Evolutionary conservation across 2,797 vertebrate genomes (phyloP).

Genomic region (Tenualosa thibaudeaui): DNA sequence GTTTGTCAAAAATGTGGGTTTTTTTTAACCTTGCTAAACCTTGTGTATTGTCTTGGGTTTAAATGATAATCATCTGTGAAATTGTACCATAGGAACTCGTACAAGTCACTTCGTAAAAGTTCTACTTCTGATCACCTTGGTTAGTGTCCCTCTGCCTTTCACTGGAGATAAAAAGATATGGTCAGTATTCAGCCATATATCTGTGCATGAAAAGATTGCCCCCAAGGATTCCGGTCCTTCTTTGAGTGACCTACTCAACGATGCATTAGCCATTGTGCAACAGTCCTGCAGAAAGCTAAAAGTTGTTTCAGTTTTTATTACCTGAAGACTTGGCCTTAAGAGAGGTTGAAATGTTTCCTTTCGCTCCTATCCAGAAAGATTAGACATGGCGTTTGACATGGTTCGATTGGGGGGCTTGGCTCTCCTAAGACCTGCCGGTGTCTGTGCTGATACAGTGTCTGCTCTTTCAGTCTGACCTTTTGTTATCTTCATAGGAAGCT

Average conservation of each 20-base stretch:
- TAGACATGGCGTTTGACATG: slow-evolving; percentile 48
- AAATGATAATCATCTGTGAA: neutral
- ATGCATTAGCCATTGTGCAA: slow-evolving; percentile 41
- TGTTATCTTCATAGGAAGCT: slow-evolving; percentile 50
- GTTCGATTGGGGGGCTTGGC: slow-evolving; percentile 44
- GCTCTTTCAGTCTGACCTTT: slow-evolving; percentile 46
- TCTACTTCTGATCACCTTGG: neutral
- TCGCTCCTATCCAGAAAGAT: slow-evolving; percentile 42
- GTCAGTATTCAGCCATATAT: neutral
- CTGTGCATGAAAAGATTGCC: neutral
- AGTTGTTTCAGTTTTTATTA: slow-evolving; percentile 32
- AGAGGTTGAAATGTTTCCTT: slow-evolving; percentile 44
- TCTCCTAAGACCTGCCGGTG: slow-evolving; percentile 50
- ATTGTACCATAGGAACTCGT: neutral
- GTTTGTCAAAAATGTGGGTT: neutral
- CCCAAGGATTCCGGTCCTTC: slow-evolving; percentile 28
- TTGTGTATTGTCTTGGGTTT: neutral
- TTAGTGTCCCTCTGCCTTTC: neutral
- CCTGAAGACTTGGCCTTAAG: slow-evolving; percentile 43
- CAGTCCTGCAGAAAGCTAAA: neutral
- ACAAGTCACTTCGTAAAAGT: neutral
- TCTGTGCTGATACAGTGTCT: slow-evolving; percentile 40
- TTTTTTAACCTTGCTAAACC: neutral
- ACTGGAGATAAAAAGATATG: neutral
- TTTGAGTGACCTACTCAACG: slow-evolving; percentile 33